Conservation (phyloP, 2,888 invertebrate species). For the Pseudococcus jackbeardsleyi region DNA sequence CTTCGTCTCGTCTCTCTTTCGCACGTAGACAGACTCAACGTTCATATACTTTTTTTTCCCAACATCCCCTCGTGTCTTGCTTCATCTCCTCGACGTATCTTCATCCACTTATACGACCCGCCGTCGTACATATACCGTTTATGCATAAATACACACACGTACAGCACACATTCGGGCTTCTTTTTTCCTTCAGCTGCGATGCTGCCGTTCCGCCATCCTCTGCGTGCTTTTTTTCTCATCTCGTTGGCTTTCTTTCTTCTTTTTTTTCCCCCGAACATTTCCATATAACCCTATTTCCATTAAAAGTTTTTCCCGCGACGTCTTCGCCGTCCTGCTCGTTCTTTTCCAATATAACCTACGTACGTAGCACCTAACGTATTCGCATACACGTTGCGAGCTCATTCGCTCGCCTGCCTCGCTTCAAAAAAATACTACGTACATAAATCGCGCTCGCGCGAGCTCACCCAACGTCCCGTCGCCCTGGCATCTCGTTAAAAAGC, state of each 20-base stretch:
- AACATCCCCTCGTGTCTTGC: neutral
- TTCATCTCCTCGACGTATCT: neutral
- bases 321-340: conserved; percentile 9
- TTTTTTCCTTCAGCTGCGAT: neutral
- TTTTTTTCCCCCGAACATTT: neutral
- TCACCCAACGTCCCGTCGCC: neutral
- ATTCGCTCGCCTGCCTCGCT: neutral
- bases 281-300: conserved; percentile 56
- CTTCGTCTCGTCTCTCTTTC: neutral
- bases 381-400: neutral
- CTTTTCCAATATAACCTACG: conserved; percentile 24
- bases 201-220: neutral
- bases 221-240: neutral
- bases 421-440: neutral
- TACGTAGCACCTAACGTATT: conserved; percentile 13
- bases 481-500: neutral
- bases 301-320: conserved; percentile 40
- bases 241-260: neutral
- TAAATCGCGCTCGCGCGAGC: conserved; percentile 15
- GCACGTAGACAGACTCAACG: neutral
- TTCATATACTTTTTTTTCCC: neutral
- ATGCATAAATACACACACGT: neutral
- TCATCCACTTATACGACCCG: neutral
- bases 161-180: neutral
- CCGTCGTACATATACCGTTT: neutral